phyloP scores from a whole-genome alignment of 2,888 invertebrate species.

The Trachelus troglodyta region DNA sequence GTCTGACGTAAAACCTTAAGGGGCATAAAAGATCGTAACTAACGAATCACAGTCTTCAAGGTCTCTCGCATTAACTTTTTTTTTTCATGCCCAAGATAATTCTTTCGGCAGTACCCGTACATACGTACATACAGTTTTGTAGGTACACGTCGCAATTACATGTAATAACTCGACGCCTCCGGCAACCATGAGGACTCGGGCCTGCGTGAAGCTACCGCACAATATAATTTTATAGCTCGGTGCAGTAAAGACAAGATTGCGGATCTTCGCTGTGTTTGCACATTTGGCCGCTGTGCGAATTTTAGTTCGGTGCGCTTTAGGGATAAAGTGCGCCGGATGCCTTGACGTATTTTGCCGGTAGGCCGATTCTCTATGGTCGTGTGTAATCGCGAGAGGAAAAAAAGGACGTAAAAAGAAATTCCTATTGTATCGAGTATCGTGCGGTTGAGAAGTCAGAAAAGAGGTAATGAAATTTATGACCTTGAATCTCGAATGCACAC shows the following conservation, averaged over 20 bases:
- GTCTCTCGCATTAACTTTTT: not conserved
- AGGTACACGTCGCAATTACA: slow-evolving; percentile 2
- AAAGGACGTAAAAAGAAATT: not conserved
- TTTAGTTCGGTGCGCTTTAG: slow-evolving; percentile 26
- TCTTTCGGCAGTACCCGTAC: not conserved
- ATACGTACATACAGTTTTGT: not conserved
- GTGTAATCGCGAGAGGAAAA: not conserved
- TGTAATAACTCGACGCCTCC: slow-evolving; percentile 4
- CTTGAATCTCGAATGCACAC: not conserved
- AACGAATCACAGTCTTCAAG: not conserved
- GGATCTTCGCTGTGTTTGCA: slow-evolving; percentile 23
- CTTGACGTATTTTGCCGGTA: not conserved
- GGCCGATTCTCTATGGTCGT: not conserved
- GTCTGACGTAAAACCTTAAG: not conserved
- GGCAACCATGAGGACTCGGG: not conserved
- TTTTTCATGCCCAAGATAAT: not conserved
- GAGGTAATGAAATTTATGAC: not conserved
- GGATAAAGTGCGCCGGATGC: not conserved
- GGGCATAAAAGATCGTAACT: not conserved
- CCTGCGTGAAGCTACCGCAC: slow-evolving; percentile 19
- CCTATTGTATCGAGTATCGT: not conserved
- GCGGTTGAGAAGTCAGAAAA: not conserved
- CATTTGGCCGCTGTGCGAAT: slow-evolving; percentile 39
- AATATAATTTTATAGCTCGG: slow-evolving; percentile 24
- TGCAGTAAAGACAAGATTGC: slow-evolving; percentile 17